phyloP scores from a whole-genome alignment of 1,140 invertebrate genomes.

The Cherax quadricarinatus region DNA sequence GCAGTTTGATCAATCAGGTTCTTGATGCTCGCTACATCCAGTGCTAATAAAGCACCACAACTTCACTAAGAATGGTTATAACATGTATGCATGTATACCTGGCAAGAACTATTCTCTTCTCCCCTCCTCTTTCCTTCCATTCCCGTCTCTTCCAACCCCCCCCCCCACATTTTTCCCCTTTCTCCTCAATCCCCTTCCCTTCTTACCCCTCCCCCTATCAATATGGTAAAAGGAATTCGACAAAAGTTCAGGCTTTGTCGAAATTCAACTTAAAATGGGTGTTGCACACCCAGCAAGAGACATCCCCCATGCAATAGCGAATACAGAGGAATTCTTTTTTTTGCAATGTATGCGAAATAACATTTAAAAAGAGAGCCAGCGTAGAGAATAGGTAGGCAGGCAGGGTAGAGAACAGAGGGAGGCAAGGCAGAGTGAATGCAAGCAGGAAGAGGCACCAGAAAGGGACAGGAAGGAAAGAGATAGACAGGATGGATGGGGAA shows the following conservation, averaged over 20 bases:
- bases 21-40: not conserved
- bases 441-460: not conserved
- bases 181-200: not conserved
- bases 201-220: not conserved
- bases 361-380: not conserved
- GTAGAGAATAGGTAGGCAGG: not conserved
- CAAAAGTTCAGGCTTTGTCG: not conserved
- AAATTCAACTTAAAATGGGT: not conserved
- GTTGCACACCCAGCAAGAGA: not conserved
- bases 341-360: not conserved
- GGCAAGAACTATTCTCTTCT: too few relatives aligned
- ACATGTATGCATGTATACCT: too few relatives aligned
- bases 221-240: not conserved
- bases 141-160: not conserved
- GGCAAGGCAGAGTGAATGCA: not conserved
- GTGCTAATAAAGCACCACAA: too few relatives aligned
- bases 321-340: constrained; percentile 1
- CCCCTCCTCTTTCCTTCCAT: too few relatives aligned
- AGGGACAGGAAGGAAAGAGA: not conserved
- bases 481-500: too few relatives aligned
- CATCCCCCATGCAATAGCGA: not conserved
- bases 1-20: too few relatives aligned
- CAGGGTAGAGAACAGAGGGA: not conserved
- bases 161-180: not conserved
- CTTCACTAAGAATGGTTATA: too few relatives aligned